phyloP scores from a whole-genome alignment of 2,888 invertebrate species.

The Thera britannica region DNA sequence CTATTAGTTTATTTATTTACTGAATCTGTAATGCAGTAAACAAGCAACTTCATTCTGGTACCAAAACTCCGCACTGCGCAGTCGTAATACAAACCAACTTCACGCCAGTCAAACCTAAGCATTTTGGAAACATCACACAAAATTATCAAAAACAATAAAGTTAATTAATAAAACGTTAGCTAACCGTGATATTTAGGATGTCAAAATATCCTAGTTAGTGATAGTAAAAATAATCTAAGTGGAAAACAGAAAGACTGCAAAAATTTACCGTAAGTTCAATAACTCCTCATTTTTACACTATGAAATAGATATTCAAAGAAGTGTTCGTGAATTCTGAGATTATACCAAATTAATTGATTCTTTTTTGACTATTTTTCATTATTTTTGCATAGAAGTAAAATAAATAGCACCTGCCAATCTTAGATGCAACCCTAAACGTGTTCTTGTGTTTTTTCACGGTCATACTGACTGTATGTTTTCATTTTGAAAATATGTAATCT shows the following conservation, averaged over 20 bases:
- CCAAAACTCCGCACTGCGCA: constrained; percentile 69
- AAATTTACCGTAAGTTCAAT: constrained; percentile 16
- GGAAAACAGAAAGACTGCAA: constrained; percentile 19
- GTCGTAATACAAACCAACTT: constrained; percentile 50
- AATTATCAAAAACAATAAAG: constrained; percentile 39
- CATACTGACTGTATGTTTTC: too few relatives aligned
- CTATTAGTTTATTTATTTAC: constrained; percentile 5
- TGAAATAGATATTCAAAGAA: too few relatives aligned
- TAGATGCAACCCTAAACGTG: too few relatives aligned
- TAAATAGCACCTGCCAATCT: too few relatives aligned
- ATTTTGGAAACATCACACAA: constrained; percentile 40
- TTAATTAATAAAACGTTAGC: constrained; percentile 30
- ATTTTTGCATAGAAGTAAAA: not conserved
- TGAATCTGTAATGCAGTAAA: constrained; percentile 47
- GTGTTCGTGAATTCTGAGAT: too few relatives aligned
- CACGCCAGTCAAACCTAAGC: constrained; percentile 52
- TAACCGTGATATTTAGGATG: not conserved
- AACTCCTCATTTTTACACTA: not conserved
- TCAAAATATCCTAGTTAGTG: not conserved
- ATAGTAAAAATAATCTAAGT: not conserved
- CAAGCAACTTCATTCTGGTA: constrained; percentile 58
- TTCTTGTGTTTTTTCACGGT: too few relatives aligned
- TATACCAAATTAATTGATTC: too few relatives aligned
- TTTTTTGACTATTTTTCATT: not conserved
- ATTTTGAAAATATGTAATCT: too few relatives aligned